Evolutionary conservation across 2,113 vertebrate species (phyloP).

Genomic region (Serinus canaria): DNA sequence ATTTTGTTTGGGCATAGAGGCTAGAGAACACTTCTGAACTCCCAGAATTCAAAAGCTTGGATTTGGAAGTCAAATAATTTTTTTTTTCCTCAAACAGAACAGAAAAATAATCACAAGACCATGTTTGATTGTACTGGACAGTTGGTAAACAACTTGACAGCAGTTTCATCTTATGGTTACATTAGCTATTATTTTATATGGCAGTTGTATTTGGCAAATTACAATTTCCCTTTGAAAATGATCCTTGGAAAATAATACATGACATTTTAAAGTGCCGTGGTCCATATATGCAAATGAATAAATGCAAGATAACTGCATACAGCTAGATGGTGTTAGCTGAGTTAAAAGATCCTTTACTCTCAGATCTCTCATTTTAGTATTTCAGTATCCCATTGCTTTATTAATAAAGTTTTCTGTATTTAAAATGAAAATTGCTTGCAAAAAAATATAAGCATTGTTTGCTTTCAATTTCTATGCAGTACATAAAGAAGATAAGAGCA

Average conservation of each 20-base stretch:
- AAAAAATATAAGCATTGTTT: slow-evolving; percentile 8
- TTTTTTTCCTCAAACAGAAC: background rate
- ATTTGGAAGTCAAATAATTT: slow-evolving; percentile 5
- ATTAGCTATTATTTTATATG: slow-evolving; percentile 25
- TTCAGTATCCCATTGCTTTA: background rate
- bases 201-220: slow-evolving; percentile 37
- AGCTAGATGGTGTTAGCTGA: background rate
- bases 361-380: background rate
- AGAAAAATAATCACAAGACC: slow-evolving; percentile 8
- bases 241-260: slow-evolving; percentile 29
- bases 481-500: background rate
- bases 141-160: slow-evolving; percentile 57
- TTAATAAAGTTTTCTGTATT: slow-evolving; percentile 37
- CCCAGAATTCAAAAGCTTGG: slow-evolving; percentile 18
- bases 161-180: slow-evolving; percentile 22
- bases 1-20: background rate
- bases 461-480: background rate
- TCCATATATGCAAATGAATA: background rate
- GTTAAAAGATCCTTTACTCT: background rate
- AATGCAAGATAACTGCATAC: background rate
- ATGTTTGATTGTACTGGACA: slow-evolving; percentile 25
- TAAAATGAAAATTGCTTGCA: slow-evolving; percentile 30
- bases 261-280: background rate
- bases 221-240: slow-evolving; percentile 24
- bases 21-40: background rate